A percentile compares a stretch with the other conserved stretches of the same genome.
These are phyloP conservation scores for Lasioglossum morio DNA, from an alignment of 2,888 invertebrate species.

Conservation along the genomic window DNA sequence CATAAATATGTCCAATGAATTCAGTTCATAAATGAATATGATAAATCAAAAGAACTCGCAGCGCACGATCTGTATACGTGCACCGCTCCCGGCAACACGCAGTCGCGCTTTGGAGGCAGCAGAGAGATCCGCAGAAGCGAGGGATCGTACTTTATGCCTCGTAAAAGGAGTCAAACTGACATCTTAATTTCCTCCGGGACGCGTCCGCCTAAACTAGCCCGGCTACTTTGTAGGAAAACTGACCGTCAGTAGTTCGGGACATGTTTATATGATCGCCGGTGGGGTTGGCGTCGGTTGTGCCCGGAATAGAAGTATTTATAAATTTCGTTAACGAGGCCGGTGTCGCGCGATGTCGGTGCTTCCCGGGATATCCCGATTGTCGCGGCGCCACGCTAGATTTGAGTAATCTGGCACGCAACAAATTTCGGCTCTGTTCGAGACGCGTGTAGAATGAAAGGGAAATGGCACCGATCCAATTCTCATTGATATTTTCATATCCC, in stretches of 20 bases:
- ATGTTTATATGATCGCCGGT: not conserved
- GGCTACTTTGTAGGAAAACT: not conserved
- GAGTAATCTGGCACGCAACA: slow-evolving; percentile 49
- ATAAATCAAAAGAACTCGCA: too few relatives aligned
- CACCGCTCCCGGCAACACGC: not conserved
- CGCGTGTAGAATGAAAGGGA: slow-evolving; percentile 5
- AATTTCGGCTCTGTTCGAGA: slow-evolving; percentile 35
- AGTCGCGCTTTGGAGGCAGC: not conserved
- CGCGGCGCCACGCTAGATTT: slow-evolving; percentile 43
- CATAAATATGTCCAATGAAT: too few relatives aligned
- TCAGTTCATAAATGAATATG: too few relatives aligned
- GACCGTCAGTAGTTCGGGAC: not conserved
- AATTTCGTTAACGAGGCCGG: not conserved
- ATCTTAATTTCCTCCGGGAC: not conserved
- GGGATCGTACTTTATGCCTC: not conserved
- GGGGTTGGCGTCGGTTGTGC: not conserved
- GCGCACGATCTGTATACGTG: too few relatives aligned
- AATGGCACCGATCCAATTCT: slow-evolving; percentile 54
- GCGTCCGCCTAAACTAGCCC: not conserved
- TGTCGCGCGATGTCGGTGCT: not conserved
- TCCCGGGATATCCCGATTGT: slow-evolving; percentile 12
- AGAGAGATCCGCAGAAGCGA: not conserved
- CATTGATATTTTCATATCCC: slow-evolving; percentile 58
- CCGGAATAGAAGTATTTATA: not conserved
- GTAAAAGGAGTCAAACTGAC: not conserved